These are phyloP conservation scores for Heliconius sara DNA, from an alignment of 2,888 invertebrate genomes.

Conservation along the genomic window DNA sequence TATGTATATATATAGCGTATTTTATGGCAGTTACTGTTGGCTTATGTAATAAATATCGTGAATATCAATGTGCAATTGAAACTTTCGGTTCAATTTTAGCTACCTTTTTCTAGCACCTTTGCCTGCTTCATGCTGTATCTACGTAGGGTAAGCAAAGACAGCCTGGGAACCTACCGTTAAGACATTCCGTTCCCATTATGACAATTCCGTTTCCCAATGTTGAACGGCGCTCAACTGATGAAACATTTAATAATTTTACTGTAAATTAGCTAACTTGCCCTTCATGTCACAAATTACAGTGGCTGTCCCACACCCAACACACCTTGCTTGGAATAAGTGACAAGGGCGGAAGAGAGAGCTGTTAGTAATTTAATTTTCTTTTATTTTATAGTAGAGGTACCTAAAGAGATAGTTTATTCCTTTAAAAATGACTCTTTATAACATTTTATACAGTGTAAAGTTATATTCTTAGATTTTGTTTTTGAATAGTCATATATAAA, in stretches of 20 bases:
- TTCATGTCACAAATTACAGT: not conserved
- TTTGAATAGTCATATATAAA: too few relatives aligned
- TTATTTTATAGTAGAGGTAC: not conserved
- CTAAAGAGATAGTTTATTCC: not conserved
- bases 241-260: not conserved
- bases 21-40: not conserved
- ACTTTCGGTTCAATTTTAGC: too few relatives aligned
- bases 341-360: conserved; percentile 2
- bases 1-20: not conserved
- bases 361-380: not conserved
- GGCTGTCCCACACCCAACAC: not conserved
- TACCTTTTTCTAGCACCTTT: too few relatives aligned
- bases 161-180: too few relatives aligned
- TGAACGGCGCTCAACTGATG: too few relatives aligned
- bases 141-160: too few relatives aligned
- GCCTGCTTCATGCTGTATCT: too few relatives aligned
- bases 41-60: not conserved
- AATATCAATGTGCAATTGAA: not conserved
- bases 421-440: too few relatives aligned
- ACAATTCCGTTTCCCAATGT: too few relatives aligned
- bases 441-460: too few relatives aligned
- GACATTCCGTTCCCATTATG: too few relatives aligned
- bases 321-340: not conserved
- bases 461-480: too few relatives aligned
- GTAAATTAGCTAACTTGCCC: not conserved